These are phyloP conservation scores for Ericerus pela DNA, from an alignment of 1,140 invertebrate species.

Conservation along the genomic window DNA sequence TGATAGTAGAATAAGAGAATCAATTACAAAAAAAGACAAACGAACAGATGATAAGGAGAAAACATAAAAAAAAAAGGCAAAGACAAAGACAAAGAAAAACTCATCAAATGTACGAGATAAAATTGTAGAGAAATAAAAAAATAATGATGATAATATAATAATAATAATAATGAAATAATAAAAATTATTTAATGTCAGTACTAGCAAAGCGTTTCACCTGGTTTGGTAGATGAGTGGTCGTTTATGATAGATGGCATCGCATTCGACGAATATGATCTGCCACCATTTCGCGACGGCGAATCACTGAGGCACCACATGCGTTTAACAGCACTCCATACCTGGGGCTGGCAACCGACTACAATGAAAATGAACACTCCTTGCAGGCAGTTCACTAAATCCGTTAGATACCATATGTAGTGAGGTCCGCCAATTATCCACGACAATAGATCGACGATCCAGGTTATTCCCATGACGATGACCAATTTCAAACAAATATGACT, in stretches of 20 bases:
- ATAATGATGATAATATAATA: too few species aligned
- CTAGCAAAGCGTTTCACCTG: conserved; percentile 24
- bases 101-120: too few species aligned
- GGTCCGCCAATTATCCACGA: conserved; percentile 59
- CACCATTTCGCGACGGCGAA: conserved; percentile 27
- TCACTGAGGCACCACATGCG: conserved; percentile 44
- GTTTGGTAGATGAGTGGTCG: conserved; percentile 45
- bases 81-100: too few species aligned
- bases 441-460: conserved; percentile 66
- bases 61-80: too few species aligned
- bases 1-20: too few species aligned
- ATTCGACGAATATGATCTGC: conserved; percentile 49
- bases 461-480: conserved; percentile 71
- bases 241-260: conserved; percentile 60
- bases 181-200: too few species aligned
- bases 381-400: conserved; percentile 61
- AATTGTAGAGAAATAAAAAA: too few species aligned
- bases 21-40: too few species aligned
- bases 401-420: conserved; percentile 46
- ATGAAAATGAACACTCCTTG: conserved; percentile 81
- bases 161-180: too few species aligned
- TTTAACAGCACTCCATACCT: conserved; percentile 49
- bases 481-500: conserved; percentile 66
- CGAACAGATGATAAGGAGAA: too few species aligned
- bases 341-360: conserved; percentile 72